These are phyloP conservation scores for Ictidomys tridecemlineatus DNA, from an alignment of 2,113 vertebrate species.

Conservation along the genomic window DNA sequence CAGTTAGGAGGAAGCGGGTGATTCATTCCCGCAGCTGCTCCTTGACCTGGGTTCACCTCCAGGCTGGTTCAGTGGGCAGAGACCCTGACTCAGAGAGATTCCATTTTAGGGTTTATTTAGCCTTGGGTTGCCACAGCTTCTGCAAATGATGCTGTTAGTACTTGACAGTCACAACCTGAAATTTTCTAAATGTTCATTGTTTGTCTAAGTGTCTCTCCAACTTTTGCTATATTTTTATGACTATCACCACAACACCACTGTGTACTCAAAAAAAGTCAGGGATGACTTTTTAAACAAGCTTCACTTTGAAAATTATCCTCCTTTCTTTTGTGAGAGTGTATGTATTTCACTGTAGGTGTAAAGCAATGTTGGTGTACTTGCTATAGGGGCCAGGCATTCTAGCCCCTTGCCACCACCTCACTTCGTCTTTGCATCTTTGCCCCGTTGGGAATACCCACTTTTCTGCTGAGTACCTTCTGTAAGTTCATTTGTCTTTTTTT, in stretches of 20 bases:
- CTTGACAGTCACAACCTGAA: slow-evolving; percentile 54
- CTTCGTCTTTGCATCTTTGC: background rate
- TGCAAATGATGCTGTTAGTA: background rate
- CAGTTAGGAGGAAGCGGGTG: background rate
- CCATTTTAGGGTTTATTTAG: slow-evolving; percentile 28
- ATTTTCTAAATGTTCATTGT: slow-evolving; percentile 71
- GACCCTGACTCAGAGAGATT: slow-evolving; percentile 70
- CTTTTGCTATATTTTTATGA: slow-evolving; percentile 66
- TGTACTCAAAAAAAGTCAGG: slow-evolving; percentile 2
- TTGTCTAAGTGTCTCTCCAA: slow-evolving; percentile 58
- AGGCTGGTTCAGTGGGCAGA: slow-evolving; percentile 49
- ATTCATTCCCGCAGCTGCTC: slow-evolving; percentile 27
- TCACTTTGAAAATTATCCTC: background rate
- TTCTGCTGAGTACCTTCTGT: background rate
- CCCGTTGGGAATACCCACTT: background rate
- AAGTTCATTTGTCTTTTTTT: background rate
- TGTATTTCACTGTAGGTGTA: background rate
- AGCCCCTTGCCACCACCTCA: background rate
- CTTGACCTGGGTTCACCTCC: slow-evolving; percentile 64
- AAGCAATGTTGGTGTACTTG: background rate
- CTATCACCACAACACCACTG: background rate
- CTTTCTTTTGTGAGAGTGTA: background rate
- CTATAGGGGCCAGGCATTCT: background rate
- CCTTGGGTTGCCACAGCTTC: background rate
- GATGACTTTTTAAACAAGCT: slow-evolving; percentile 43